A percentile compares a stretch with the other conserved stretches of the same genome.
Conservation (phyloP, 2,888 invertebrate genomes). For the Drosophila differens region DNA sequence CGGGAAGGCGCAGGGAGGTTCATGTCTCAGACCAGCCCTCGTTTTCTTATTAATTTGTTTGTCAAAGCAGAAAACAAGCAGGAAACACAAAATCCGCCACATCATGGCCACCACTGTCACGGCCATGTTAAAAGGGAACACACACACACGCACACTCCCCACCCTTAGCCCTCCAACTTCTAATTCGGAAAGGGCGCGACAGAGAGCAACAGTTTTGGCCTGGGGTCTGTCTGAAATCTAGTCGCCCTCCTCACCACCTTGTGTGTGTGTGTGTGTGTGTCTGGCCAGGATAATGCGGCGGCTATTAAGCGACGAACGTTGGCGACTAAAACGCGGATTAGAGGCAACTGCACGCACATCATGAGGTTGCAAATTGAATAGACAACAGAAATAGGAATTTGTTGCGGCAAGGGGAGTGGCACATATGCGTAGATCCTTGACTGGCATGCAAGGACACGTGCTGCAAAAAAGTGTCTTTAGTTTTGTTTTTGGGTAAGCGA, state of each 20-base stretch:
- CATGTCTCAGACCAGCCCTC: conserved; percentile 57
- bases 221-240: neutral
- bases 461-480: conserved; percentile 28
- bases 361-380: conserved; percentile 58
- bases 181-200: conserved; percentile 7
- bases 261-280: neutral
- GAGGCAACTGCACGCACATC: conserved; percentile 75
- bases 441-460: conserved; percentile 74
- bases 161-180: neutral
- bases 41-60: conserved; percentile 77
- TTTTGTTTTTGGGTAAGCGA: neutral
- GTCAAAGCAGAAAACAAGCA: conserved; percentile 61
- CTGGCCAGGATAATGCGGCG: conserved; percentile 45
- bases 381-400: neutral
- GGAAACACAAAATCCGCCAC: conserved; percentile 68
- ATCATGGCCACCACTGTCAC: conserved; percentile 53
- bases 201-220: conserved; percentile 53
- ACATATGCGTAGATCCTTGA: conserved; percentile 58
- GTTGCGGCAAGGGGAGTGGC: conserved; percentile 16
- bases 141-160: neutral
- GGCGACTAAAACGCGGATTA: conserved; percentile 78
- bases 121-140: conserved; percentile 24
- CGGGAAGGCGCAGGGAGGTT: neutral
- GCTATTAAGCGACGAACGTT: conserved; percentile 41
- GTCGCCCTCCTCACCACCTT: neutral